Evolutionary conservation across 2,888 invertebrate species (phyloP), one percentile per base, ranked within the genome.

Genomic region (Drosophila emarginata): DNA sequence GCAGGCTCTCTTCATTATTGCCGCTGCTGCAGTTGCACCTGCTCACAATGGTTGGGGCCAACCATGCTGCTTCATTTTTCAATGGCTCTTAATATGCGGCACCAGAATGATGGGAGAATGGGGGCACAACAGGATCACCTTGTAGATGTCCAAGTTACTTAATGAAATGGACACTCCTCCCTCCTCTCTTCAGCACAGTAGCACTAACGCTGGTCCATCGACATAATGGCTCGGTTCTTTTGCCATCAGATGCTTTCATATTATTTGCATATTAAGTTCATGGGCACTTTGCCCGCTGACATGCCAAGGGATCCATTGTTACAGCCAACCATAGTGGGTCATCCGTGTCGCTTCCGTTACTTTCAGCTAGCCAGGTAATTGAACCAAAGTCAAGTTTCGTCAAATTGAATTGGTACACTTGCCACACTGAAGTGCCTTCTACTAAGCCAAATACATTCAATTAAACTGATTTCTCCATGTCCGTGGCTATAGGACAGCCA

Each of bases 1-100:
- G 45, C 66, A 59, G 54, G 65, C 56, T 62, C 68, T 51, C 40
- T 66, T 18, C 64, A 68, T 71, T 79, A 85, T 84, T 74, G 77
- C 37, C 58, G 70, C 66, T 78, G 39, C 59, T 62, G 45, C 51
- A 66, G 60, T 75, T 67, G 57, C 60, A 54, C n/a, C 39, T n/a
- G 21, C 40, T 67, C 61, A 69, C 76, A 69, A 69, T 69, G 72
- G 68, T 54, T 23, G 32, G 59, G 4, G 11, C 3, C 14, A 4
- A 9, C 57, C 64, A 21, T 40, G 54, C 40, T 72, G 40, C 54
- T 65, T 67, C 58, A 70, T 60, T 67, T 62, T 70, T 57, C 66
- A 74, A 53, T 39, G 58, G 61, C 45, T 61, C 60, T 28, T 45
- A 39, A 71, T 56, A 64, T 39, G 72, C 56, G 71, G 54, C 40